phyloP scores from a whole-genome alignment of 2,888 invertebrate species.

The Drosophila maculinotata region DNA sequence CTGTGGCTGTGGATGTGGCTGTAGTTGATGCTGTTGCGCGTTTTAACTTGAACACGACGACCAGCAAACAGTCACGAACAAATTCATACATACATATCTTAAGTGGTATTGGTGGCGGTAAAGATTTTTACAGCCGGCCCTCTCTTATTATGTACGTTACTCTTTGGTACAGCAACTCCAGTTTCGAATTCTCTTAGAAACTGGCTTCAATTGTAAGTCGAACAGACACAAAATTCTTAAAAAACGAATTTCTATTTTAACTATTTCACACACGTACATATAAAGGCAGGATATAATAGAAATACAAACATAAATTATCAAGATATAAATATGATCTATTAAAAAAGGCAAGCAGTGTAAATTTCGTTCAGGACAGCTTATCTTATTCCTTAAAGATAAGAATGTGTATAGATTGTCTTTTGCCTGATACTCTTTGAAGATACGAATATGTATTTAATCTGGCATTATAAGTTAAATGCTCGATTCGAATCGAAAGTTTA shows the following conservation, averaged over 20 bases:
- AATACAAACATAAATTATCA: too few species aligned
- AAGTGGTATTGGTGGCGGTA: slow-evolving; percentile 69
- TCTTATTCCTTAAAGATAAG: too few species aligned
- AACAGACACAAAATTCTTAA: background rate
- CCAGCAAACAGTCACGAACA: slow-evolving; percentile 36
- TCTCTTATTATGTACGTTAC: slow-evolving; percentile 31
- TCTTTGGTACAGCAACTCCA: slow-evolving; percentile 8
- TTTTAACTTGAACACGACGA: slow-evolving; percentile 43
- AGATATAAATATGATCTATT: too few species aligned
- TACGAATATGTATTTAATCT: too few species aligned
- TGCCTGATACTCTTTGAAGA: too few species aligned
- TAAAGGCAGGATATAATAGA: too few species aligned
- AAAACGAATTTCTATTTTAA: background rate
- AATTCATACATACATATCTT: slow-evolving; percentile 24
- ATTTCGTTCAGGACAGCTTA: too few species aligned
- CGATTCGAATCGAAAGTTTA: too few species aligned
- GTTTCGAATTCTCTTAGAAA: slow-evolving; percentile 33
- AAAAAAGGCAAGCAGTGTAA: too few species aligned
- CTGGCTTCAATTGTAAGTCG: background rate
- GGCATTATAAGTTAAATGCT: too few species aligned
- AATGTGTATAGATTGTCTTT: too few species aligned
- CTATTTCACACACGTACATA: too few species aligned
- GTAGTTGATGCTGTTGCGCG: slow-evolving; percentile 58
- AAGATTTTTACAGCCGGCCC: slow-evolving; percentile 31
- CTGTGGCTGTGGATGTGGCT: slow-evolving; percentile 59